Percentiles rank a stretch among this genome's conserved stretches.
phyloP scores from a whole-genome alignment of 2,113 vertebrate genomes.

The Erythrocebus patas region DNA sequence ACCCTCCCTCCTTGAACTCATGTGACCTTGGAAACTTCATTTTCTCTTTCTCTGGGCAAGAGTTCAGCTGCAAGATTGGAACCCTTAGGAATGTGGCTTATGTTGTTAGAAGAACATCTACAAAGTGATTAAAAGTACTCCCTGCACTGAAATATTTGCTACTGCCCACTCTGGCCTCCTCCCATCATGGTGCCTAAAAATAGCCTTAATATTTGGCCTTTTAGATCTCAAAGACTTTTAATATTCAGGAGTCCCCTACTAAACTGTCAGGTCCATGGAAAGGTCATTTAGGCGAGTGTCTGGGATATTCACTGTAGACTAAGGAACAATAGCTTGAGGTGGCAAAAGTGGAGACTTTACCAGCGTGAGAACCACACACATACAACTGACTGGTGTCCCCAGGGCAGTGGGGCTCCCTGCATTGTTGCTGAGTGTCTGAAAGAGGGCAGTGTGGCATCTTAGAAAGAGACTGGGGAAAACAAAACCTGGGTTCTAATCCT shows the following conservation, averaged over 20 bases:
- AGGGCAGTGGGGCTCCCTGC: not conserved
- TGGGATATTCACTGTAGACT: not conserved
- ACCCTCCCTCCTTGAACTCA: not conserved
- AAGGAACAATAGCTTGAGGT: not conserved
- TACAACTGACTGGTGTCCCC: not conserved
- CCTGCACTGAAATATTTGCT: not conserved
- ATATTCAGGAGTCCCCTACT: not conserved
- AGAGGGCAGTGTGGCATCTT: not conserved
- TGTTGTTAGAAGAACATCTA: not conserved
- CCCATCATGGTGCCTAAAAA: not conserved
- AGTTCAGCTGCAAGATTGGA: not conserved
- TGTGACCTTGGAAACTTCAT: not conserved
- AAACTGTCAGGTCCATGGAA: not conserved
- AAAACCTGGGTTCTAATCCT: not conserved
- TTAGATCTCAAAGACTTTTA: not conserved
- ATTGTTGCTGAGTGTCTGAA: not conserved
- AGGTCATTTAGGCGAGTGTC: not conserved
- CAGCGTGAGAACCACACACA: not conserved
- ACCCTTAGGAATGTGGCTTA: not conserved
- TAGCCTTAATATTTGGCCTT: not conserved
- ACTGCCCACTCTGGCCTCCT: not conserved
- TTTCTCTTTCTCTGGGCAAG: conserved; percentile 15
- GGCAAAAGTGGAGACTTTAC: not conserved
- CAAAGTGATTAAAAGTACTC: not conserved
- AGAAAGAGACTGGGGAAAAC: not conserved